These are phyloP conservation scores for Sussaba pulchella DNA, from an alignment of 2,888 invertebrate species.

Conservation along the genomic window DNA sequence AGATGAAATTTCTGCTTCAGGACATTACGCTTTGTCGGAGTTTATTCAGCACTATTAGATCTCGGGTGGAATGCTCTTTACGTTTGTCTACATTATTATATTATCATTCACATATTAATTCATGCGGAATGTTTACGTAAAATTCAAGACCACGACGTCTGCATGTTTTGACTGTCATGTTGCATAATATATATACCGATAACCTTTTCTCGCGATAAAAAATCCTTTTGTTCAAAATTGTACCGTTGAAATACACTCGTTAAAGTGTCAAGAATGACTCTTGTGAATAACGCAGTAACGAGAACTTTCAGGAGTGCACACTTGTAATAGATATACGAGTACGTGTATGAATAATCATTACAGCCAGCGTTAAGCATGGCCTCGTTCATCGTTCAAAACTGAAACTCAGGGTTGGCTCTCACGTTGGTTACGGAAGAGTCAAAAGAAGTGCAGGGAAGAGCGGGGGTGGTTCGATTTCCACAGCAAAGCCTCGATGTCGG, in stretches of 20 bases:
- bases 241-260: too few relatives aligned
- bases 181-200: neutral
- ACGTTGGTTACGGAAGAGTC: neutral
- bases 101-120: conserved; percentile 21
- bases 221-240: too few relatives aligned
- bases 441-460: conserved; percentile 1
- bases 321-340: neutral
- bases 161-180: neutral
- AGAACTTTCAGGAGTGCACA: neutral
- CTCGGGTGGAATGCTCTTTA: neutral
- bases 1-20: neutral
- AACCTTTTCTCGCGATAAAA: too few relatives aligned
- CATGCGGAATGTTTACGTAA: neutral
- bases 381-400: conserved; percentile 20
- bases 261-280: neutral
- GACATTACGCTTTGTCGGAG: neutral
- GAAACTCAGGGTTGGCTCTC: conserved; percentile 5
- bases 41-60: conserved; percentile 25
- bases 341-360: neutral
- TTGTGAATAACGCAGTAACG: neutral
- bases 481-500: conserved; percentile 42
- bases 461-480: conserved; percentile 50
- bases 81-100: neutral
- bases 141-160: neutral
- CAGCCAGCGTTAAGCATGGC: conserved; percentile 15